Percentiles rank a stretch among this genome's conserved stretches.
Conservation (phyloP, 1,140 invertebrate species). For the Drosophila ficusphila region DNA sequence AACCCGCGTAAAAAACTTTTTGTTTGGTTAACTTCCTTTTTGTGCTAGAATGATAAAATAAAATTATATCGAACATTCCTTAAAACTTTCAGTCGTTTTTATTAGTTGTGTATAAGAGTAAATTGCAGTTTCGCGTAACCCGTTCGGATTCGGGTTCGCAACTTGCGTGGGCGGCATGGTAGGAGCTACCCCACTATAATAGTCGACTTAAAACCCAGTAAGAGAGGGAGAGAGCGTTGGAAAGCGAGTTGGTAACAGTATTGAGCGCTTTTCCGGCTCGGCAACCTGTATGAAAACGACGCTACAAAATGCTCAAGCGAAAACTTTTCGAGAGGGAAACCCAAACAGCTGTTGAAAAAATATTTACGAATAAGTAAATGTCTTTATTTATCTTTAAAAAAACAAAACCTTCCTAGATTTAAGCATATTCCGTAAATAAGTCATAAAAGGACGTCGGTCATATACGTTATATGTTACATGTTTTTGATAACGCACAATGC, state of each 20-base stretch:
- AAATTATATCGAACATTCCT: no score
- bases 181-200: background rate
- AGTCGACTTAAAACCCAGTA: background rate
- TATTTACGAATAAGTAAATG: background rate
- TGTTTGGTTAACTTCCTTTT: no score
- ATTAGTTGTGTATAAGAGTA: background rate
- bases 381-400: no score
- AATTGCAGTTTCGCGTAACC: background rate
- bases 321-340: constrained; percentile 13
- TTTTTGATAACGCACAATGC: no score
- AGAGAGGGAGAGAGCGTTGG: constrained; percentile 6
- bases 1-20: no score
- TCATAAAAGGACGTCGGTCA: no score
- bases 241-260: constrained; percentile 11
- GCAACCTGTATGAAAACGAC: constrained; percentile 53
- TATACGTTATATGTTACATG: no score
- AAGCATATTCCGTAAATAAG: no score
- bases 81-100: background rate
- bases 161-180: constrained; percentile 5
- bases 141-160: background rate
- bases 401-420: background rate
- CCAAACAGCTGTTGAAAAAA: constrained; percentile 43
- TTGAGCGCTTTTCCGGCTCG: constrained; percentile 24
- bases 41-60: no score
- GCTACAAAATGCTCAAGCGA: constrained; percentile 1